These are phyloP conservation scores for Pachydiplax longipennis DNA, from an alignment of 2,888 invertebrate species.

Conservation along the genomic window DNA sequence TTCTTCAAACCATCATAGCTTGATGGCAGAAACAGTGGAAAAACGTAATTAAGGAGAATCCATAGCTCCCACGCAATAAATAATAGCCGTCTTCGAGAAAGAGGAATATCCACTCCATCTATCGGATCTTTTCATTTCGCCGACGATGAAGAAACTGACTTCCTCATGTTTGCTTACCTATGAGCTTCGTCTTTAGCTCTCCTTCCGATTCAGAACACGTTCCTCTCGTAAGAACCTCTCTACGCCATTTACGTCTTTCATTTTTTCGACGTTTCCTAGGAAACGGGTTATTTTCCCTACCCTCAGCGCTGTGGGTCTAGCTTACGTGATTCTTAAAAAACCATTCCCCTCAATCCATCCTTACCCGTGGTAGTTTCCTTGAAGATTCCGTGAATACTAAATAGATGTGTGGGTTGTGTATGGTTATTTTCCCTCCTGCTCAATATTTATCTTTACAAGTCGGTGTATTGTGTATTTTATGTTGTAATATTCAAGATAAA, in stretches of 20 bases:
- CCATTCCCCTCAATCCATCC: background rate
- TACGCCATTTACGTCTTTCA: background rate
- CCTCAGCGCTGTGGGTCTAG: background rate
- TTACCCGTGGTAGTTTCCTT: background rate
- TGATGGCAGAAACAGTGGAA: background rate
- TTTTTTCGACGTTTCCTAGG: background rate
- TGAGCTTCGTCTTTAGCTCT: background rate
- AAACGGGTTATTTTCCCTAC: background rate
- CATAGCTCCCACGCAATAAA: background rate
- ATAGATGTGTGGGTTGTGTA: too few relatives aligned
- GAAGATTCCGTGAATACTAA: too few relatives aligned
- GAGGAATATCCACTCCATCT: background rate
- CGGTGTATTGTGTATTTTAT: too few relatives aligned
- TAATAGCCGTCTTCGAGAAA: background rate
- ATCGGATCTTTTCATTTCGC: background rate
- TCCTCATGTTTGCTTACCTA: background rate
- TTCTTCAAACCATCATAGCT: background rate
- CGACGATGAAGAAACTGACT: background rate
- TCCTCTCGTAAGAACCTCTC: background rate
- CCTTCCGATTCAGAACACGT: background rate
- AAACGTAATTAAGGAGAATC: background rate
- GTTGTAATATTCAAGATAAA: too few relatives aligned
- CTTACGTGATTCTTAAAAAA: background rate
- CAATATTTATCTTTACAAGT: too few relatives aligned
- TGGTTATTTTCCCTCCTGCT: too few relatives aligned